Base-by-base conservation (phyloP, 1,140 invertebrate species). In the Diabrotica undecimpunctata region DNA sequence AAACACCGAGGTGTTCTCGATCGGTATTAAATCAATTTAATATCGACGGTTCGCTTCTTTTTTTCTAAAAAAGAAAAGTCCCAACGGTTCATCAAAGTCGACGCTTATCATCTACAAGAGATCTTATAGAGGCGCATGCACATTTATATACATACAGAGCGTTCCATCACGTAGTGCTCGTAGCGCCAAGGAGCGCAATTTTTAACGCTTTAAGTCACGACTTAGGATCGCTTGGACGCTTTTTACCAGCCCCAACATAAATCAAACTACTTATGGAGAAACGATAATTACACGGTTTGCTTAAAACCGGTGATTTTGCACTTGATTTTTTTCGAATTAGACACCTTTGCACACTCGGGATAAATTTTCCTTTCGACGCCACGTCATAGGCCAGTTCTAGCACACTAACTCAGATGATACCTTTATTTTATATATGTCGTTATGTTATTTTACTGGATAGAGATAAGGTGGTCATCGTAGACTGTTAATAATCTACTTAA, bases 261-360 rank as follows among this genome's bases (percentile, higher is more conserved):
- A 60, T 60, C 58, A 60, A 60, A 60, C 58, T 51, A 60, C 58
- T 60, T 60, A 38, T 51, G 38, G 46, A 36, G 58, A 60, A 60
- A 60, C 58, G 41, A 60, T 60, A 60, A 60, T 60, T 60, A 60
- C 38, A 60, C 58, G 58, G 10, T 60, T 6, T 7, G 38, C 38
- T 38, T 60, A 25, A 60, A 60, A 51, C 38, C 41, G 13, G 58
- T 60, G 58, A 60, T 60, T 57, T 60, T 46, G 58, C 37, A 51
- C 13, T 51, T 7, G 39, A 60, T 50, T 60, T 60, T 60, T 60
- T 50, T 11, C 36, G 36, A 57, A 57, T 57, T 57, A 57, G 55
- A 57, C 55, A 57, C 55, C 8, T 57, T n/a, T 12, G 12, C 7
- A 12, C 25, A 36, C 37, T 50, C 53, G 8, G 37, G 25, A 57